phyloP scores from a whole-genome alignment of 2,797 vertebrate species.

The Sarcophilus harrisii region DNA sequence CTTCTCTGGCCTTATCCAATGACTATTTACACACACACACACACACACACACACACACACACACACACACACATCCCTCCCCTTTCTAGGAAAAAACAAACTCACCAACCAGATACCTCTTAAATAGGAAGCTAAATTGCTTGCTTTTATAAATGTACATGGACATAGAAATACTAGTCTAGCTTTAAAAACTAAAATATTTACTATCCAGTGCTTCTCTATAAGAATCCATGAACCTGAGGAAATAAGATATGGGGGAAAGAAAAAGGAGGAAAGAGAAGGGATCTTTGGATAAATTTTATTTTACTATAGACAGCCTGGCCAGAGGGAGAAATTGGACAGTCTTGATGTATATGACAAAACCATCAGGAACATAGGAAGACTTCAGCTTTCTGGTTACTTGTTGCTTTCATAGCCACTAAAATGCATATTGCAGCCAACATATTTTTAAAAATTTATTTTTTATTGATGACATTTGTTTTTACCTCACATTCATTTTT shows the following conservation, averaged over 20 bases:
- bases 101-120: not conserved
- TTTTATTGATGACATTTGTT: not conserved
- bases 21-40: not conserved
- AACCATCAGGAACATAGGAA: not conserved
- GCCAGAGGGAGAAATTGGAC: not conserved
- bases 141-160: constrained; percentile 44
- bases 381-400: not conserved
- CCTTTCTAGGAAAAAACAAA: not conserved
- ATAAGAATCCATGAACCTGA: not conserved
- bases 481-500: not conserved
- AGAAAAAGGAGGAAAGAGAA: not conserved
- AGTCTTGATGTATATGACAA: not conserved
- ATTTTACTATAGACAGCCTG: not conserved
- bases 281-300: not conserved
- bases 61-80: not conserved
- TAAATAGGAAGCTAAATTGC: constrained; percentile 25
- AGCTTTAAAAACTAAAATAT: constrained; percentile 49
- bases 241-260: not conserved
- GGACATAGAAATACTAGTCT: constrained; percentile 32
- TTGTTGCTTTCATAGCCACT: not conserved
- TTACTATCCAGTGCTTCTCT: constrained; percentile 30
- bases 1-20: not conserved
- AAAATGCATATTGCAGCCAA: not conserved
- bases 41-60: not conserved
- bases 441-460: not conserved